Evolutionary conservation across 2,113 vertebrate species (phyloP), one percentile per base, ranked within the genome.

Genomic region (Pollimyrus isidori): DNA sequence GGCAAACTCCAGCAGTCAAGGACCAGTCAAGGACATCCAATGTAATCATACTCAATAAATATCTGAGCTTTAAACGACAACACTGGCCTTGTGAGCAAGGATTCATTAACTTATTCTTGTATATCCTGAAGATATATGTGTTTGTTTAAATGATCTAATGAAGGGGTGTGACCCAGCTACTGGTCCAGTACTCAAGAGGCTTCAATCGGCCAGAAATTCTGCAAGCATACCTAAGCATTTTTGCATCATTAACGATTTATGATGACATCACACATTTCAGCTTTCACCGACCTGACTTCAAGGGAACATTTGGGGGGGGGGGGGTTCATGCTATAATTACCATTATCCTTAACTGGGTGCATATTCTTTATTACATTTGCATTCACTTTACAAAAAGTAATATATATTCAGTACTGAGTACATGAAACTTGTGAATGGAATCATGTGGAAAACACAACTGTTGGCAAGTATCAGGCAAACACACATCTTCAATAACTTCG

Each of bases 11-110:
- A 35, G 48, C 26, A 87, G n/a, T 87, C 85, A 53, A 87, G 53
- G 89, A 48, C 49, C 30, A 69, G 45, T 39, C 50, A 65, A 88
- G 42, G 89, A 56, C 73, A 90, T 50, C 35, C 65, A 42, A 9
- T 26, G 53, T 86, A 65, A 89, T 82, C 46, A 80, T 80, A 42
- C 15, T 80, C 73, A 42, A 80, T 80, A 35, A 65, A 65, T 65
- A 86, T 69, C 46, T 39, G 19, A 46, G 42, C 80, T 62, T 89
- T 30, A 69, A 35, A 48, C 3, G 45, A 35, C 56, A 26, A 52
- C 62, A 26, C 42, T 30, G 56, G 35, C 83, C 58, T 23, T 42
- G 30, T 76, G 19, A 85, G 49, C 69, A 87, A 76, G 11, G 53
- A 45, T 87, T 19, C 45, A 50, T 39, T 23, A 39, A 42, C 62